These are phyloP conservation scores for Crax fasciolata DNA, from an alignment of 2,797 vertebrate species.

Conservation along the genomic window DNA sequence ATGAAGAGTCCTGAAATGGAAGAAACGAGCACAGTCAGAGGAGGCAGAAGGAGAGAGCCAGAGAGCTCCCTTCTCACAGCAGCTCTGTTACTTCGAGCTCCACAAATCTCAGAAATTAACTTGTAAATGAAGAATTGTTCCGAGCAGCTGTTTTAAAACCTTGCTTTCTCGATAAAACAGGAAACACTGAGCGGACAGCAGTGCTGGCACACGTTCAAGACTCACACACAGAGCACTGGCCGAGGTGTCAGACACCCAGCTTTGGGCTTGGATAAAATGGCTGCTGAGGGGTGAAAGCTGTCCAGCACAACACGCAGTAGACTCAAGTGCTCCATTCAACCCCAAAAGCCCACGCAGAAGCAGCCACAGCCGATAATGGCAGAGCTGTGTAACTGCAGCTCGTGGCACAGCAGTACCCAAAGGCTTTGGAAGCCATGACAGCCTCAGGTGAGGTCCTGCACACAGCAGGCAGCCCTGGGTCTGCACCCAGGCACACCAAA, in stretches of 20 bases:
- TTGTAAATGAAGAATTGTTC: neutral
- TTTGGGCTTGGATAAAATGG: neutral
- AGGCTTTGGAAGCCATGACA: neutral
- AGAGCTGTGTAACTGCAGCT: neutral
- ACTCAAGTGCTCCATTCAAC: fast-evolving
- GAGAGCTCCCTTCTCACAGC: neutral
- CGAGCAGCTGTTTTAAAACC: neutral
- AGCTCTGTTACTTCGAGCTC: fast-evolving
- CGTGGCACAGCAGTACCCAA: neutral
- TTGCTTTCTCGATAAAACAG: neutral
- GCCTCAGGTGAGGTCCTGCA: neutral
- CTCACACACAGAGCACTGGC: fast-evolving
- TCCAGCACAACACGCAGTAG: neutral
- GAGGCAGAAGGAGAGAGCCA: fast-evolving
- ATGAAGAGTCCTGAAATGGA: conserved; percentile 88
- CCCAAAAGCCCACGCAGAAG: neutral
- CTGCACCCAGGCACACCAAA: neutral
- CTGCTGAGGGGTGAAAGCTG: neutral
- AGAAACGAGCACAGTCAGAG: neutral
- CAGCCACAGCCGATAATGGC: fast-evolving
- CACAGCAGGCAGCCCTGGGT: neutral
- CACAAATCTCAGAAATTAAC: neutral
- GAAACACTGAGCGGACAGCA: neutral
- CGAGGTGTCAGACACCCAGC: neutral
- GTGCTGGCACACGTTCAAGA: fast-evolving